These are phyloP conservation scores for Melanotaenia maccullochi DNA, from an alignment of 2,797 vertebrate species.

Conservation along the genomic window DNA sequence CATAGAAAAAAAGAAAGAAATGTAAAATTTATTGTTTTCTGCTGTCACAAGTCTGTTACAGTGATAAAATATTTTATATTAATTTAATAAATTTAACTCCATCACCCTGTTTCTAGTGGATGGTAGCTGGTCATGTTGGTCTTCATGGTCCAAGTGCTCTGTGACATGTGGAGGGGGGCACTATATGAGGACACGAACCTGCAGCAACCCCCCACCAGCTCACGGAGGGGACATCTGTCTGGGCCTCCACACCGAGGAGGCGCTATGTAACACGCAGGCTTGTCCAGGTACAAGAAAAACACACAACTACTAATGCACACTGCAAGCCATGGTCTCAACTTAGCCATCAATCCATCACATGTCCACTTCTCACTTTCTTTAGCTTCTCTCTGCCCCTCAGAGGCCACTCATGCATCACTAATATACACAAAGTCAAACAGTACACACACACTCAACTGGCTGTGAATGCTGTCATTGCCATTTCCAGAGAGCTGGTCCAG, in stretches of 20 bases:
- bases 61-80: not conserved
- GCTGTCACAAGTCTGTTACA: not conserved
- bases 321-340: not conserved
- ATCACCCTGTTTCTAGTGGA: slow-evolving; percentile 85
- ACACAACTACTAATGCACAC: slow-evolving; percentile 26
- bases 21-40: not conserved
- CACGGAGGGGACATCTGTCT: slow-evolving; percentile 97
- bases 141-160: slow-evolving; percentile 96
- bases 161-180: slow-evolving; percentile 97
- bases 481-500: slow-evolving; percentile 94
- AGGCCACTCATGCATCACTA: slow-evolving; percentile 53
- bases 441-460: slow-evolving; percentile 9
- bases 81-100: slow-evolving; percentile 6
- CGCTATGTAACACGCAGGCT: slow-evolving; percentile 92
- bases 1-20: slow-evolving; percentile 8
- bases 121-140: slow-evolving; percentile 97
- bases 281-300: slow-evolving; percentile 89
- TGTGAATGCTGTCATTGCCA: slow-evolving; percentile 41
- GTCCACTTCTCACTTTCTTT: slow-evolving; percentile 53
- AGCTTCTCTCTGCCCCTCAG: slow-evolving; percentile 29
- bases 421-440: slow-evolving; percentile 30
- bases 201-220: slow-evolving; percentile 92
- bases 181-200: slow-evolving; percentile 95
- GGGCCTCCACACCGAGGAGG: slow-evolving; percentile 96
- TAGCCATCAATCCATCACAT: slow-evolving; percentile 51